A percentile compares a stretch with the other conserved stretches of the same genome.
phyloP scores from a whole-genome alignment of 1,140 invertebrate species.

The Scaptomyza montana region DNA sequence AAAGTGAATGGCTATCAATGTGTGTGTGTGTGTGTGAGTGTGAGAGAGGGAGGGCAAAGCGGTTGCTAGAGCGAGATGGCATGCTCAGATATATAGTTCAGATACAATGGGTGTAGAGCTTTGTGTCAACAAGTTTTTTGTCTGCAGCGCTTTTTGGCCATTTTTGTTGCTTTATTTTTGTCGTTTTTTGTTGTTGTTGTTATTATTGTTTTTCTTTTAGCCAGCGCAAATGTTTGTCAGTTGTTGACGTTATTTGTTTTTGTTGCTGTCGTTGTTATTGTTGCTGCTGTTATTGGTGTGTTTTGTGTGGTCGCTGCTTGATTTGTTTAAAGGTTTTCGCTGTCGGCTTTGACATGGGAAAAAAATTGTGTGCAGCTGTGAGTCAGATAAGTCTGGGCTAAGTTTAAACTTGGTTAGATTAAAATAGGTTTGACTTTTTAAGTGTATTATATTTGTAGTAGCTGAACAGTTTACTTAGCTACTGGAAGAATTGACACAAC shows the following conservation, averaged over 20 bases:
- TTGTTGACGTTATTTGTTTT: conserved; percentile 58
- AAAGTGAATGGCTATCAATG: conserved; percentile 58
- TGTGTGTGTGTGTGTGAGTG: conserved; percentile 18
- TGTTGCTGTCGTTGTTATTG: conserved; percentile 15
- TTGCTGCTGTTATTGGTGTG: conserved; percentile 28
- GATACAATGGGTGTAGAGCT: conserved; percentile 54
- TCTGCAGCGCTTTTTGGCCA: conserved; percentile 65
- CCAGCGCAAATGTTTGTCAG: conserved; percentile 53
- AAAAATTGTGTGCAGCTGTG: conserved; percentile 17
- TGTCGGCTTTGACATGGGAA: conserved; percentile 61
- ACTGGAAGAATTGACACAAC: not conserved
- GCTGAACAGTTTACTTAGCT: conserved; percentile 9
- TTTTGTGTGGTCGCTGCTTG: conserved; percentile 74
- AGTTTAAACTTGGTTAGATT: conserved; percentile 2
- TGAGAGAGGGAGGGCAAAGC: too few relatives aligned
- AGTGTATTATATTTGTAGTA: conserved; percentile 20
- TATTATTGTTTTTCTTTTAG: conserved; percentile 25
- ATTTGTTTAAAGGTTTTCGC: conserved; percentile 75
- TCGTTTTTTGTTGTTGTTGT: conserved; percentile 60
- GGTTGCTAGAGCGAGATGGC: conserved; percentile 33
- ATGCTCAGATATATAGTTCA: conserved; percentile 13
- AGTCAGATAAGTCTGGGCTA: conserved; percentile 1
- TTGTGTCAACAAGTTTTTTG: conserved; percentile 78
- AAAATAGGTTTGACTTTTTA: conserved; percentile 22
- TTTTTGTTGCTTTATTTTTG: conserved; percentile 40